Evolutionary conservation across 2,888 invertebrate genomes (phyloP), one percentile per base, ranked within the genome.

Genomic region (Mimachlamys varia): DNA sequence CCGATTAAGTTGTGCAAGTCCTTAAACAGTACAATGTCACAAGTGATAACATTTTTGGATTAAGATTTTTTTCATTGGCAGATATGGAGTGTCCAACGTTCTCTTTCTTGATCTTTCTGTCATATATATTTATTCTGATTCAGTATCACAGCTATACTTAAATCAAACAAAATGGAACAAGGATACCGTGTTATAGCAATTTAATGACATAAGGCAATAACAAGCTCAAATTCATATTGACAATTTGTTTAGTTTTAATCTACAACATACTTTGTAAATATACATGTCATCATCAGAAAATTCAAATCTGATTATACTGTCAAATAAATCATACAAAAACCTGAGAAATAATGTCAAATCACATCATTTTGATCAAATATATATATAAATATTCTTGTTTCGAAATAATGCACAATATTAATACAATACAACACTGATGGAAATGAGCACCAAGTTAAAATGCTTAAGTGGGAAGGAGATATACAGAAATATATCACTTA

Each of bases 181-280:
- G 33, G 12, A 0, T 10, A 76, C 33, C 76, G 33, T 27, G 33
- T 76, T 76, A 76, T 76, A 27, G 33, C 13, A 33, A 27, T 76
- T 76, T 76, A n/a, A 62, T 62, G n/a, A 62, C 62, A 76, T 76
- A 76, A 76, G 76, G 76, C 76, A 76, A 76, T 33, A 27, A 27
- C 33, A 2, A 33, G 76, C 76, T 76, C 76, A 76, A 33, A 27
- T 33, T 76, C 76, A 76, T 33, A 10, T 76, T 76, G 4, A 76
- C 76, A 76, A 33, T 76, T 27, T 76, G 76, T 76, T 27, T 27
- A 22, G 76, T 76, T 76, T 76, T 76, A 33, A 76, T 76, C 76
- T 27, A 76, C 33, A 27, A 76, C 27, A 76, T 76, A 76, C 76
- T 27, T 27, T 33, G 76, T 10, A 76, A 76, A 76, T 76, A 76